phyloP scores from a whole-genome alignment of 1,140 invertebrate species.

The Polyergus mexicanus region DNA sequence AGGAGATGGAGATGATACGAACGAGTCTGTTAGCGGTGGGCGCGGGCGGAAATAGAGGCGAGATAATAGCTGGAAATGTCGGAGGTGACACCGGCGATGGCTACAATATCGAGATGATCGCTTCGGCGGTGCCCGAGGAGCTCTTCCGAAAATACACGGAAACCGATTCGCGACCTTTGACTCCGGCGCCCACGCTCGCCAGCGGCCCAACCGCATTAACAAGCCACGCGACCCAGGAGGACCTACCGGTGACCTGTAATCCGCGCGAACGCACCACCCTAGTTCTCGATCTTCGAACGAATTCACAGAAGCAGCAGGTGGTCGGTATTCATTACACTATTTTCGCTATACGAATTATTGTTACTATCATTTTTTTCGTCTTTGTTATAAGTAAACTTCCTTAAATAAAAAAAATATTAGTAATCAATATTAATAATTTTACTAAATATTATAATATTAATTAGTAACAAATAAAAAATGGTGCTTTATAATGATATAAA shows the following conservation, averaged over 20 bases:
- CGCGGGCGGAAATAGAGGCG: conserved; percentile 59
- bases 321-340: conserved; percentile 9
- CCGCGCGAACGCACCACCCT: conserved; percentile 81
- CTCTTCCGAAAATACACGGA: conserved; percentile 91
- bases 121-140: conserved; percentile 87
- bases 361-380: neutral
- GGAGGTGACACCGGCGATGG: conserved; percentile 18
- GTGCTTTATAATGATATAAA: neutral
- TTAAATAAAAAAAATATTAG: no score
- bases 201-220: conserved; percentile 85
- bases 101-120: conserved; percentile 61
- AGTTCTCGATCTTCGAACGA: conserved; percentile 84
- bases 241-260: conserved; percentile 62
- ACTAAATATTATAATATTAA: no score
- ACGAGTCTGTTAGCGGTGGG: conserved; percentile 80
- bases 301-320: conserved; percentile 72
- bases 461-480: no score
- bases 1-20: conserved; percentile 86
- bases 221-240: conserved; percentile 53
- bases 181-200: conserved; percentile 90
- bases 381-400: neutral
- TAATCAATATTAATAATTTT: no score
- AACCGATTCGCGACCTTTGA: conserved; percentile 92
- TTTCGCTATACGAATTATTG: neutral
- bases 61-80: conserved; percentile 45